These are phyloP conservation scores for Celastrina argiolus DNA, from an alignment of 2,888 invertebrate species.

Conservation along the genomic window DNA sequence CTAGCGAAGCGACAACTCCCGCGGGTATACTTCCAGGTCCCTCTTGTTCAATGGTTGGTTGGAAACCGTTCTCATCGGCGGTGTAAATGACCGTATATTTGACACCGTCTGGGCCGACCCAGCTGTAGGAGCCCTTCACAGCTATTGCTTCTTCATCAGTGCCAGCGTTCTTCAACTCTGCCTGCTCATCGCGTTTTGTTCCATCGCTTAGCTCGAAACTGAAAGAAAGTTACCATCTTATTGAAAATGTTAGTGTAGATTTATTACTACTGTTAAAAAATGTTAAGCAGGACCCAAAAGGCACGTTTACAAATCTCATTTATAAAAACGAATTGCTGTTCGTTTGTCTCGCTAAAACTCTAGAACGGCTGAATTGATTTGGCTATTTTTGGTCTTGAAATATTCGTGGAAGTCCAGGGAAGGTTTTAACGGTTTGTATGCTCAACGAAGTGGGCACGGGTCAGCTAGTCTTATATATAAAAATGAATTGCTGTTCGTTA, in stretches of 20 bases:
- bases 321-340: too few relatives aligned
- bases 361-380: too few relatives aligned
- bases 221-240: constrained; percentile 24
- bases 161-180: constrained; percentile 69
- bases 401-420: too few relatives aligned
- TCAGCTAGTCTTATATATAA: too few relatives aligned
- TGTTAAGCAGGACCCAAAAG: too few relatives aligned
- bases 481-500: too few relatives aligned
- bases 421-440: too few relatives aligned
- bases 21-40: constrained; percentile 45
- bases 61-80: constrained; percentile 66
- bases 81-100: constrained; percentile 57
- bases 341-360: too few relatives aligned
- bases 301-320: too few relatives aligned
- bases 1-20: background rate
- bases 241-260: background rate
- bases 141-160: constrained; percentile 71
- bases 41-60: constrained; percentile 36
- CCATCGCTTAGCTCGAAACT: constrained; percentile 77
- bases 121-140: constrained; percentile 47
- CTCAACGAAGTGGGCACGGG: too few relatives aligned
- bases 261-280: too few relatives aligned
- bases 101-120: constrained; percentile 51
- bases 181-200: constrained; percentile 65
- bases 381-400: too few relatives aligned